Evolutionary conservation across 2,797 vertebrate species (phyloP).

Genomic region (Amniataba percoides): DNA sequence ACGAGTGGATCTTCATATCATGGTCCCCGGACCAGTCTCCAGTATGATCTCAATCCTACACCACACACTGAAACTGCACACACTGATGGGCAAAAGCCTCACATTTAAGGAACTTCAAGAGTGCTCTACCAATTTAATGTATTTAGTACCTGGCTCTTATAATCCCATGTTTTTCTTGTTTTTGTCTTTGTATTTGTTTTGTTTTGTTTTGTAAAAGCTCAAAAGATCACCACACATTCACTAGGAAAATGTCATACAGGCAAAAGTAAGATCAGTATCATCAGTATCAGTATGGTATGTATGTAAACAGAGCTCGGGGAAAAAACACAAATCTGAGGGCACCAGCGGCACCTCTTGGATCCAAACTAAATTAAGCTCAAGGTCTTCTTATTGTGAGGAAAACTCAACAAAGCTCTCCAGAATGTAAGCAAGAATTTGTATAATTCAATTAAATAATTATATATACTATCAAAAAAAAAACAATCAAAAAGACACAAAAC

Average conservation of each 20-base stretch:
- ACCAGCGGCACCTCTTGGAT: background rate
- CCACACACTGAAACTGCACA: background rate
- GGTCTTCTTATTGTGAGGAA: background rate
- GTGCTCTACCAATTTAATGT: background rate
- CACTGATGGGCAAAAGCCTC: background rate
- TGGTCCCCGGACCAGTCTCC: slow-evolving; percentile 99
- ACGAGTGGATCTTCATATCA: slow-evolving; percentile 97
- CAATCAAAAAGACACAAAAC: background rate
- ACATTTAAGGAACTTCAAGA: background rate
- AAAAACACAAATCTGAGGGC: background rate
- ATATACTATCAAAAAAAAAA: background rate
- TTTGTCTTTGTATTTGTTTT: background rate
- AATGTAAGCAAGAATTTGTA: background rate
- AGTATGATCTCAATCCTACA: slow-evolving; percentile 76
- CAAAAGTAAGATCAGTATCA: too few species aligned
- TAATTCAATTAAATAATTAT: background rate
- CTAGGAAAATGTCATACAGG: background rate
- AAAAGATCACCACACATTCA: background rate
- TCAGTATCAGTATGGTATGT: background rate
- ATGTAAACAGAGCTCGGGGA: background rate
- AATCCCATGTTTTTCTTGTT: background rate
- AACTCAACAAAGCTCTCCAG: background rate
- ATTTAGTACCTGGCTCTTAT: too few species aligned
- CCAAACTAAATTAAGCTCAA: background rate
- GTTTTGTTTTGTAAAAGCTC: background rate